These are phyloP conservation scores for Aporrectodea caliginosa DNA, from an alignment of 1,140 invertebrate genomes.

Conservation along the genomic window DNA sequence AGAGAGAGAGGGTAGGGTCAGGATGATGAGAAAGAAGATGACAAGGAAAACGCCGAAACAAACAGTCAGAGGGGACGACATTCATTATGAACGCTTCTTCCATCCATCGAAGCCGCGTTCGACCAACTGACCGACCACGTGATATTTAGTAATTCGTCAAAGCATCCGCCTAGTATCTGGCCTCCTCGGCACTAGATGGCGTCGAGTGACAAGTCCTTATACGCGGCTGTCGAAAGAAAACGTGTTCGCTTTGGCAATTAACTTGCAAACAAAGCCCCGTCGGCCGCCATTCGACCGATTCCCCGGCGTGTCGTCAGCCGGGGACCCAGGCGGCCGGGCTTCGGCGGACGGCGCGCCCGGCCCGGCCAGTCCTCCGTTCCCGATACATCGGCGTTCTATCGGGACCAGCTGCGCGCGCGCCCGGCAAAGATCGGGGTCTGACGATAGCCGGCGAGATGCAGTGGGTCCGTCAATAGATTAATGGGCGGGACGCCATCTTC, in stretches of 20 bases:
- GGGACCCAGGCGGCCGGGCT: background rate
- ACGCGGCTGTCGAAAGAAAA: background rate
- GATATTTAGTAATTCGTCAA: background rate
- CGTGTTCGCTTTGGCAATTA: constrained; percentile 2
- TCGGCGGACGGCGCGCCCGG: too few relatives aligned
- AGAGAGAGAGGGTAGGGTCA: background rate
- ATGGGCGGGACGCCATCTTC: background rate
- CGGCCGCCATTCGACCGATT: background rate
- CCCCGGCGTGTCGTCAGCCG: background rate
- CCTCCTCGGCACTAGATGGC: background rate
- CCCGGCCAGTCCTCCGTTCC: background rate
- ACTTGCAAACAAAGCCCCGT: background rate
- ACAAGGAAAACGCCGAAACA: too few relatives aligned
- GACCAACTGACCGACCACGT: too few relatives aligned
- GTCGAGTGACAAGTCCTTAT: background rate
- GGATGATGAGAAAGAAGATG: background rate
- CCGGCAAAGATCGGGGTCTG: too few relatives aligned
- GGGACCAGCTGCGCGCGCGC: background rate
- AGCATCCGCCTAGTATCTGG: background rate
- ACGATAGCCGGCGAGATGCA: background rate
- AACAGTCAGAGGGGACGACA: background rate
- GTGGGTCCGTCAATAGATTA: background rate
- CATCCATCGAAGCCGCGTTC: too few relatives aligned
- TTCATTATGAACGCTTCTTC: background rate
- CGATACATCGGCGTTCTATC: background rate